These are phyloP conservation scores for Drosophila sucinea DNA, from an alignment of 1,140 invertebrate species.

Conservation along the genomic window DNA sequence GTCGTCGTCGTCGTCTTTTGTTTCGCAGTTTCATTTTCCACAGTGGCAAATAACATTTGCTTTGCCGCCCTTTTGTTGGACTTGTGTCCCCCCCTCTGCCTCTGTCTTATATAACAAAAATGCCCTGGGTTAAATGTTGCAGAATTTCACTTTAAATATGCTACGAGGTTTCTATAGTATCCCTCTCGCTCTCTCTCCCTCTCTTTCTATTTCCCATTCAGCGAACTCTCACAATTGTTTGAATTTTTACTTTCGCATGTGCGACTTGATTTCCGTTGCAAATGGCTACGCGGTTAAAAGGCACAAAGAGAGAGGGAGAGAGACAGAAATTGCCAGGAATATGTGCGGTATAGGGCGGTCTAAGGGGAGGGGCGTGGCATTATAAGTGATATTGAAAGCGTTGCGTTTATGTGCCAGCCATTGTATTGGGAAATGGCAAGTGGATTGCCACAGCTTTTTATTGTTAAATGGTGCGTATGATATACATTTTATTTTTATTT, in stretches of 20 bases:
- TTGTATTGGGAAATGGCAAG: constrained; percentile 67
- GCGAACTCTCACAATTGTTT: constrained; percentile 55
- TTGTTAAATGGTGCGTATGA: constrained; percentile 81
- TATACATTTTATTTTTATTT: constrained; percentile 76
- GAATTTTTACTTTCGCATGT: constrained; percentile 80
- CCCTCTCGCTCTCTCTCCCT: constrained; percentile 1
- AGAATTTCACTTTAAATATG: constrained; percentile 68
- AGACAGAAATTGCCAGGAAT: neutral
- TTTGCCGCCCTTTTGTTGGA: constrained; percentile 28
- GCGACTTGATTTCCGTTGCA: constrained; percentile 80
- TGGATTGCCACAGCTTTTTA: constrained; percentile 53
- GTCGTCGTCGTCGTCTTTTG: constrained; percentile 28
- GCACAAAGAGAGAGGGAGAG: neutral
- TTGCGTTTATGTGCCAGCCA: constrained; percentile 71
- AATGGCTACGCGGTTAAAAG: constrained; percentile 54
- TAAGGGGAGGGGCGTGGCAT: constrained; percentile 36
- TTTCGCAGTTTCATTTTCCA: constrained; percentile 42
- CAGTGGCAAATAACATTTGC: constrained; percentile 35
- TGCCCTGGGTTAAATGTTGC: constrained; percentile 66
- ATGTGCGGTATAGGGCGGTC: neutral
- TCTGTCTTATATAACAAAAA: neutral
- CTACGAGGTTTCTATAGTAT: constrained; percentile 29
- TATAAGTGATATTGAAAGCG: constrained; percentile 80
- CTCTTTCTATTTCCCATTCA: constrained; percentile 33
- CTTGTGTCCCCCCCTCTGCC: neutral